Base-by-base conservation (phyloP, 2,113 vertebrate genomes). In the Hippocampus barbouri region DNA sequence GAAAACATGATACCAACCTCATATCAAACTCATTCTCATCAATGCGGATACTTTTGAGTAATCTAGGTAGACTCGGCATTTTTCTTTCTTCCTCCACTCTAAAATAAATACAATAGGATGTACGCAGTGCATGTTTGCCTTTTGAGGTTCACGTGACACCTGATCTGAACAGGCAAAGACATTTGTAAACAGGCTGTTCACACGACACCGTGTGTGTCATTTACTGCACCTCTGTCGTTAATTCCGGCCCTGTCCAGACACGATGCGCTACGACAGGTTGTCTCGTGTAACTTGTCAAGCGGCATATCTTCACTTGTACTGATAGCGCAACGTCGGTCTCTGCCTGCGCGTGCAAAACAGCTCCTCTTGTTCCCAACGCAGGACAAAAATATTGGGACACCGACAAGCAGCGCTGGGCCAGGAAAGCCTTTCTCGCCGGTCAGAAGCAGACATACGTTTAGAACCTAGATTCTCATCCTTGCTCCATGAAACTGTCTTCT, bases 201-300 rank as follows among this genome's bases (percentile, higher is more conserved):
- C 21, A 54, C 53, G 8, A 40, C 34, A 63, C 34, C 2, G 1
- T 49, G 41, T 61, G 41, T 53, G 34, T 23, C 51, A 5, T n/a
- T 51, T 51, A 6, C 23, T 8, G 3, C 34, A 7, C 64, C 27
- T 61, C 72, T 76, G 34, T 21, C 34, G 34, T 51, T 51, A 51
- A 51, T 53, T 34, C 45, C 65, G 27, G 43, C 45, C 47, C 15
- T 27, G 74, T 77, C 69, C 77, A 86, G 75, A 81, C 76, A 70
- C 60, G 40, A 15, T 4, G 53, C 47, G 23, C 47, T 63, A 65
- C 75, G 65, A 74, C 72, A 80, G 25, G 30, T 76, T 45, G 60
- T 71, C 80, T 75, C 27, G 79, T 79, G 79, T 72, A 85, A 88
- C 89, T 66, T 80, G 89, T 91, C 68, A 16, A 69, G 70, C 72